Evolutionary conservation across 2,888 invertebrate genomes (phyloP).

Genomic region (Luperina nickerlii): DNA sequence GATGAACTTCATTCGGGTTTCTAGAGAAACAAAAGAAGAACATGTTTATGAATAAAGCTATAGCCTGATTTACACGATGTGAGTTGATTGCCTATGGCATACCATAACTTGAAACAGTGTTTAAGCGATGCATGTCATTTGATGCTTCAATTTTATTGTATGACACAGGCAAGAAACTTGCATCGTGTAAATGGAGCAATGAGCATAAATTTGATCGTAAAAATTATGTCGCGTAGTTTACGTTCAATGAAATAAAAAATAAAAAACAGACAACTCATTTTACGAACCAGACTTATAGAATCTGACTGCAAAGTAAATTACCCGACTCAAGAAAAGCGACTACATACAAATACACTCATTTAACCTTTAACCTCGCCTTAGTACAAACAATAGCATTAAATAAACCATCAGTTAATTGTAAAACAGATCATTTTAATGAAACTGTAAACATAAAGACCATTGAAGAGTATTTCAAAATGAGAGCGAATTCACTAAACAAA

Average conservation of each 20-base stretch:
- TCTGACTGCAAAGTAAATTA: background rate
- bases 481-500: background rate
- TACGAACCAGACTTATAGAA: background rate
- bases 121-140: background rate
- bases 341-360: background rate
- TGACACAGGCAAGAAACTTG: background rate
- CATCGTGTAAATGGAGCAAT: background rate
- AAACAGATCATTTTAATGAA: constrained; percentile 1
- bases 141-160: background rate
- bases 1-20: constrained; percentile 96
- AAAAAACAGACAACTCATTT: background rate
- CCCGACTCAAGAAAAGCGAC: background rate
- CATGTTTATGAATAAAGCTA: background rate
- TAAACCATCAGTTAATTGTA: background rate
- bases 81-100: background rate
- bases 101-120: background rate
- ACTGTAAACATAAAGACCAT: constrained; percentile 4
- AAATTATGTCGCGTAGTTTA: background rate
- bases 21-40: constrained; percentile 80
- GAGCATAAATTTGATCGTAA: background rate
- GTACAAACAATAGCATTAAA: background rate
- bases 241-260: no score
- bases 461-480: constrained; percentile 9
- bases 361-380: background rate
- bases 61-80: no score